phyloP scores from a whole-genome alignment of 2,113 vertebrate species.

The Pagrus major region DNA sequence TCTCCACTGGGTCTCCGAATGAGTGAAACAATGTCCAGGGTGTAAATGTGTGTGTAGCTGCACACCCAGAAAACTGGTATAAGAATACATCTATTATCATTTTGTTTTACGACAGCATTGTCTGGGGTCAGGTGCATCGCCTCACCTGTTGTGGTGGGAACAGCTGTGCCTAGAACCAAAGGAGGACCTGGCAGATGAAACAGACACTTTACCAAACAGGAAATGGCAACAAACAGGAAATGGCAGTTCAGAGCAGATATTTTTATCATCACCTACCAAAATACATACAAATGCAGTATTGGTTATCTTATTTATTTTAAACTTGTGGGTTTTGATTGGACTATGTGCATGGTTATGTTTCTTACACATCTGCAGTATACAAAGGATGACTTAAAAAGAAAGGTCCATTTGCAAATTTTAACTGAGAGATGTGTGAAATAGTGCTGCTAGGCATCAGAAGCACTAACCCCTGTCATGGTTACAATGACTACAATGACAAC shows the following conservation, averaged over 20 bases:
- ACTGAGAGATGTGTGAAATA: no score
- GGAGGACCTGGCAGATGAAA: constrained; percentile 26
- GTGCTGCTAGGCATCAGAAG: background rate
- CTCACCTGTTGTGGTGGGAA: constrained; percentile 57
- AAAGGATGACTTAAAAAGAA: background rate
- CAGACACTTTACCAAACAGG: constrained; percentile 9
- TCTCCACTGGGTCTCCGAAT: no score
- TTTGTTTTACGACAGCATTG: background rate
- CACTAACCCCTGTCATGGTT: background rate
- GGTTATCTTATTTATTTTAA: no score
- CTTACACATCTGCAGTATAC: background rate
- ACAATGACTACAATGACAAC: background rate
- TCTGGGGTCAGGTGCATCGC: background rate
- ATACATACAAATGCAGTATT: background rate
- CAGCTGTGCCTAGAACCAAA: background rate
- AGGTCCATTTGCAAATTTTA: background rate
- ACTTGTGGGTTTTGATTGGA: no score
- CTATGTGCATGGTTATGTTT: background rate
- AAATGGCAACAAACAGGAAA: background rate
- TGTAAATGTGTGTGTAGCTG: background rate
- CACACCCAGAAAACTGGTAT: background rate
- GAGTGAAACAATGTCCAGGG: no score
- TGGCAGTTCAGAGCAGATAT: background rate
- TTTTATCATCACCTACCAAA: background rate
- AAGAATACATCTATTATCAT: background rate